phyloP scores from a whole-genome alignment of 2,797 vertebrate species.

The Odontamblyopus lacepedii region DNA sequence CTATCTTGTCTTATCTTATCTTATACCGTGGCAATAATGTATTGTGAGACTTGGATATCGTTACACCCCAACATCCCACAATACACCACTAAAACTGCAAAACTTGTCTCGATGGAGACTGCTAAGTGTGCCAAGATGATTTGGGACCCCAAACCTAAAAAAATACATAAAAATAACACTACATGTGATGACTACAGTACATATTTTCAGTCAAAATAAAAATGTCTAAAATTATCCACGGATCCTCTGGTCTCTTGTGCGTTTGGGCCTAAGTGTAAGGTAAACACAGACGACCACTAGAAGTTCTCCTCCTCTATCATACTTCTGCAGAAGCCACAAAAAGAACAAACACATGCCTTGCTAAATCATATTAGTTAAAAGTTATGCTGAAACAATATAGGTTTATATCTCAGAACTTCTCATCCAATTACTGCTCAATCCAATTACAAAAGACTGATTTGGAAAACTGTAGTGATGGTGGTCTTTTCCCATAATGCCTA shows the following conservation, averaged over 20 bases:
- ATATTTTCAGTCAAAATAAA: neutral
- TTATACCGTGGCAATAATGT: no score
- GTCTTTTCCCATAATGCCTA: neutral
- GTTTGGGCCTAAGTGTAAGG: slow-evolving; percentile 23
- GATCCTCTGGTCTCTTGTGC: neutral
- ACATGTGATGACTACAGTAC: neutral
- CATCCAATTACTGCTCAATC: slow-evolving; percentile 5
- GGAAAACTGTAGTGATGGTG: neutral
- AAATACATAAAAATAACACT: no score
- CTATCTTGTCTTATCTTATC: no score
- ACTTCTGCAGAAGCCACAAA: slow-evolving; percentile 22
- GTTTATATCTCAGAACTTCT: neutral
- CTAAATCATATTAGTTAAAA: slow-evolving; percentile 53
- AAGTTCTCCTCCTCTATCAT: slow-evolving; percentile 56
- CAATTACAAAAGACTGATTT: neutral
- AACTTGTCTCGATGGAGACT: no score
- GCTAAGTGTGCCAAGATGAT: no score
- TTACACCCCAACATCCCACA: no score
- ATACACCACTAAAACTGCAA: no score
- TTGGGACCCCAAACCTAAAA: no score
- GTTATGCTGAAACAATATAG: slow-evolving; percentile 7
- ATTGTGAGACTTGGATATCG: no score
- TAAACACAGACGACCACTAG: slow-evolving; percentile 56
- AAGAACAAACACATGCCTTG: slow-evolving; percentile 45
- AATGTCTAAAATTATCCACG: neutral